Conservation (phyloP, 1,140 invertebrate genomes). For the Alviniconcha marisindica region DNA sequence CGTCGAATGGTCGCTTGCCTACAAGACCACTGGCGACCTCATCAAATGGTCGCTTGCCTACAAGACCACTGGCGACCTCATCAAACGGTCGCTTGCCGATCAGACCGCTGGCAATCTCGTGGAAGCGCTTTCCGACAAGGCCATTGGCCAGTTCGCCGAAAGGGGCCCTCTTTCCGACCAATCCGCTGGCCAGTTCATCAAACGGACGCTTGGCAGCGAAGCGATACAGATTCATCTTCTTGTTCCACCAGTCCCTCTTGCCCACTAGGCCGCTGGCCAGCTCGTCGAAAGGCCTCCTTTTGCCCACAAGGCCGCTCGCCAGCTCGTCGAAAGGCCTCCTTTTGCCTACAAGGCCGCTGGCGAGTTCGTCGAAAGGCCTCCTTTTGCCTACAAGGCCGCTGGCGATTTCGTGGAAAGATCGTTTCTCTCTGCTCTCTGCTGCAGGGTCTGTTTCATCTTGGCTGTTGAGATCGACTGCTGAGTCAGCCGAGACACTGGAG, state of each 20-base stretch:
- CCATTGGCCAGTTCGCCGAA: slow-evolving; percentile 37
- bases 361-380: no score
- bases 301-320: slow-evolving; percentile 22
- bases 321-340: slow-evolving; percentile 37
- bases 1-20: slow-evolving; percentile 33
- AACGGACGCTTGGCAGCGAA: slow-evolving; percentile 26
- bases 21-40: slow-evolving; percentile 30
- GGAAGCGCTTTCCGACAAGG: slow-evolving; percentile 37
- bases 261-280: slow-evolving; percentile 48
- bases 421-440: no score
- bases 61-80: slow-evolving; percentile 27
- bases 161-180: slow-evolving; percentile 31
- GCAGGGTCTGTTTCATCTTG: no score
- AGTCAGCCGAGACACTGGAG: no score
- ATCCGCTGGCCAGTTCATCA: slow-evolving; percentile 23
- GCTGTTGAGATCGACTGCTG: no score
- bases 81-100: slow-evolving; percentile 39
- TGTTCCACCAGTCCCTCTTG: slow-evolving; percentile 33
- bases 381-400: no score
- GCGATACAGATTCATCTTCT: no score
- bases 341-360: no score
- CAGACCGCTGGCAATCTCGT: slow-evolving; percentile 34
- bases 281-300: slow-evolving; percentile 34
- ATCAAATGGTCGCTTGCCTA: slow-evolving; percentile 36
- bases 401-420: no score